phyloP scores from a whole-genome alignment of 2,797 vertebrate genomes.

The Acanthiza pusilla region DNA sequence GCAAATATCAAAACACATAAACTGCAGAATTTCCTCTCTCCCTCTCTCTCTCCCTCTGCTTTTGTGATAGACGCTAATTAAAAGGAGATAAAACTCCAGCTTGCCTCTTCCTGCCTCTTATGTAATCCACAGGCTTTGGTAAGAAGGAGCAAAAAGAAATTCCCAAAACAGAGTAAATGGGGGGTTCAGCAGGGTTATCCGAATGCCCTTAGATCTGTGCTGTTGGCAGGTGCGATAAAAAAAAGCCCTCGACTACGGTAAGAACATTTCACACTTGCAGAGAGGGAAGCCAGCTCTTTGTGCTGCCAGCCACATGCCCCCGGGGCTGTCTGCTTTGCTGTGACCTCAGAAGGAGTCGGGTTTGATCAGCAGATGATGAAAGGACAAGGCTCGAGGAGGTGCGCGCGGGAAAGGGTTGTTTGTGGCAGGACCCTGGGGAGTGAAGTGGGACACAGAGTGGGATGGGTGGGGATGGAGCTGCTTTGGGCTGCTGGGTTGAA shows the following conservation, averaged over 20 bases:
- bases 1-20: slow-evolving; percentile 77
- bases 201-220: neutral
- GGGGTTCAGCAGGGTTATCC: neutral
- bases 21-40: slow-evolving; percentile 69
- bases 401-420: neutral
- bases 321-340: neutral
- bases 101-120: slow-evolving; percentile 19
- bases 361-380: slow-evolving; percentile 54
- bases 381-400: neutral
- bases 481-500: neutral
- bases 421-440: neutral
- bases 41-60: slow-evolving; percentile 32
- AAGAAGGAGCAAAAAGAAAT: neutral
- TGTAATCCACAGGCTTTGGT: slow-evolving; percentile 21
- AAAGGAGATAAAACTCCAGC: slow-evolving; percentile 58
- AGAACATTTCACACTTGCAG: neutral
- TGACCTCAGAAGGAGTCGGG: slow-evolving; percentile 31
- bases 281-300: neutral
- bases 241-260: neutral
- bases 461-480: neutral
- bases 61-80: slow-evolving; percentile 67
- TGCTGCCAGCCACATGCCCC: neutral
- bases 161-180: neutral
- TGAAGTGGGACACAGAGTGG: accelerated
- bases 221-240: neutral